Evolutionary conservation across 2,113 vertebrate species (phyloP).

Genomic region (Corythornis cristatus): DNA sequence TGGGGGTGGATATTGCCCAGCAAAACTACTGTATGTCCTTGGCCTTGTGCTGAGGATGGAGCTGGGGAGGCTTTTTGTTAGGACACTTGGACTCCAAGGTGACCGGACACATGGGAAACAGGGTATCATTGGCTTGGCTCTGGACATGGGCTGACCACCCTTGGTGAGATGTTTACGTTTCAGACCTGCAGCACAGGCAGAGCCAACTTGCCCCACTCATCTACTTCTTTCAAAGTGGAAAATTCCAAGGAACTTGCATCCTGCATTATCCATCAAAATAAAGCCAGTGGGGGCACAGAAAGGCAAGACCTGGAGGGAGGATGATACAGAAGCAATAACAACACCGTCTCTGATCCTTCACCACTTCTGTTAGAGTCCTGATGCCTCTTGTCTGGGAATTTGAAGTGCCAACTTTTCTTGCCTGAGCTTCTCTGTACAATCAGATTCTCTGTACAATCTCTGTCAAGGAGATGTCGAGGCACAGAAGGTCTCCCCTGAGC

Average conservation of each 20-base stretch:
- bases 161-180: background rate
- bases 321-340: background rate
- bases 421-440: background rate
- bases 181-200: background rate
- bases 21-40: accelerated
- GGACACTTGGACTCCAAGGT: background rate
- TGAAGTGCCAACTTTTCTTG: background rate
- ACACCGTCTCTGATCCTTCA: background rate
- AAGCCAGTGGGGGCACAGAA: background rate
- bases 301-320: background rate
- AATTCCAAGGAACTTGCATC: background rate
- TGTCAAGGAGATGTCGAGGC: too few relatives aligned
- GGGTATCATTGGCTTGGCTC: background rate
- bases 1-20: background rate
- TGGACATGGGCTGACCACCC: background rate
- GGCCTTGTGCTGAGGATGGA: background rate
- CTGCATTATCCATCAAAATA: background rate
- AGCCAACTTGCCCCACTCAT: background rate
- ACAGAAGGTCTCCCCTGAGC: too few relatives aligned
- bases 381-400: too few relatives aligned
- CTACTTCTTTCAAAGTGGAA: background rate
- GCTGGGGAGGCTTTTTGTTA: background rate
- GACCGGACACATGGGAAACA: background rate
- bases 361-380: background rate
- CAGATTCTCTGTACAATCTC: too few relatives aligned